These are phyloP conservation scores for Ricordea florida DNA, from an alignment of 92 coral and sea anemone species.

Conservation along the genomic window DNA sequence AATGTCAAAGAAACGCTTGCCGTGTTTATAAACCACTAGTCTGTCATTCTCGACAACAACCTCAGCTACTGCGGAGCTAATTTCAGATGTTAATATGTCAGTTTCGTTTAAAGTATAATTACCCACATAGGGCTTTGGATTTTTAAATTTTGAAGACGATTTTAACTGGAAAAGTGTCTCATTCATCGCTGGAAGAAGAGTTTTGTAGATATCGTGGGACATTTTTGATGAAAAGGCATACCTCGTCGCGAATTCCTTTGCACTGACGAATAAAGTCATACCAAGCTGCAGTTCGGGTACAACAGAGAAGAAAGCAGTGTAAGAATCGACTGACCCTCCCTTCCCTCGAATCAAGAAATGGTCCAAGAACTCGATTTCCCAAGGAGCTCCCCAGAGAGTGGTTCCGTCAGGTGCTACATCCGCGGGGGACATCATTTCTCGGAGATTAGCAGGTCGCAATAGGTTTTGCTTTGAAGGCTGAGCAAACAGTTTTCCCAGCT, in stretches of 20 bases:
- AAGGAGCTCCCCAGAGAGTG: slow-evolving; percentile 42
- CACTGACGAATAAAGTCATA: slow-evolving; percentile 7
- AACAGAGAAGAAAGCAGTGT: not conserved
- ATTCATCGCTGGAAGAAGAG: slow-evolving; percentile 28
- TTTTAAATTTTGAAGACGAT: not conserved
- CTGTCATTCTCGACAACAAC: not conserved
- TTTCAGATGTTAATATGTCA: not conserved
- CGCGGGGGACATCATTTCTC: slow-evolving; percentile 36
- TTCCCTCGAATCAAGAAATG: slow-evolving; percentile 26
- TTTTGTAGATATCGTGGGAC: not conserved
- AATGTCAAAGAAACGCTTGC: not conserved
- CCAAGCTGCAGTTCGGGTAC: slow-evolving; percentile 44
- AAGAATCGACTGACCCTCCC: slow-evolving; percentile 34
- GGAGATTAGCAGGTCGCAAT: not conserved
- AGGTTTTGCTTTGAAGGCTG: slow-evolving; percentile 24
- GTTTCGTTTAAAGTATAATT: slow-evolving; percentile 5
- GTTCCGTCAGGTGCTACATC: slow-evolving; percentile 21
- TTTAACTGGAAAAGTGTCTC: slow-evolving; percentile 17
- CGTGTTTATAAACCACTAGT: not conserved
- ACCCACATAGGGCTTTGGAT: slow-evolving; percentile 29
- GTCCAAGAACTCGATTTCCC: slow-evolving; percentile 27
- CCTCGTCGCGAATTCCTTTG: not conserved
- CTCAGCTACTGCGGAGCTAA: not conserved
- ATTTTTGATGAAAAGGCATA: not conserved
- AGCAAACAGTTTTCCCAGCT: slow-evolving; percentile 25